A percentile compares a stretch with the other conserved stretches of the same genome.
These are phyloP conservation scores for Agapornis roseicollis DNA, from an alignment of 2,113 vertebrate species.

Conservation along the genomic window DNA sequence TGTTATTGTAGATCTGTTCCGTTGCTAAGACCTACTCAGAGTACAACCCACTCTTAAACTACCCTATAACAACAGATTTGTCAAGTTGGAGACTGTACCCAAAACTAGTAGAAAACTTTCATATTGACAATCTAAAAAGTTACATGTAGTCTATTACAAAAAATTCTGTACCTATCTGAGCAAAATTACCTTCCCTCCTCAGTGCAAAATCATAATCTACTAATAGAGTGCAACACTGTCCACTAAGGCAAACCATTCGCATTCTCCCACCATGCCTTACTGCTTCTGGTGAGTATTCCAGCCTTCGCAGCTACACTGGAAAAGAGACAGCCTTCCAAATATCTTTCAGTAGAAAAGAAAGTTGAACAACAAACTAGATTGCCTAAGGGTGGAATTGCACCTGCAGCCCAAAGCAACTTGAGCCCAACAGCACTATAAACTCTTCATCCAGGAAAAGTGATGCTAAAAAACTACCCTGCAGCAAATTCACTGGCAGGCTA, in stretches of 20 bases:
- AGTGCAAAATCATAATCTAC: neutral
- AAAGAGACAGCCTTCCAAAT: neutral
- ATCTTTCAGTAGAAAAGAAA: neutral
- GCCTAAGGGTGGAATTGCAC: neutral
- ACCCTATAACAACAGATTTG: fast-evolving
- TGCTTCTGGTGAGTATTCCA: neutral
- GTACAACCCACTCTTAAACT: fast-evolving
- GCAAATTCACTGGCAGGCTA: neutral
- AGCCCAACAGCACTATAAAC: neutral
- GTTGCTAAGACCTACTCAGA: neutral
- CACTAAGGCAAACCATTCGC: neutral
- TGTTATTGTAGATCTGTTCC: neutral
- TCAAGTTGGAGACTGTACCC: neutral
- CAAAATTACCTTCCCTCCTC: neutral
- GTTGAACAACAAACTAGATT: neutral
- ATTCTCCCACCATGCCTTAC: neutral
- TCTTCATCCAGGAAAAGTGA: neutral
- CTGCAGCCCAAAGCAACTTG: neutral
- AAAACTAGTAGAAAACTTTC: neutral
- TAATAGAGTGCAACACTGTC: fast-evolving
- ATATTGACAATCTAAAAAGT: neutral
- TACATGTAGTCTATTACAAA: neutral
- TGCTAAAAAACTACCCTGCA: neutral
- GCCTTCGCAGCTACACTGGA: neutral
- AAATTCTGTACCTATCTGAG: neutral